Evolutionary conservation across 2,888 invertebrate genomes (phyloP).

Genomic region (Eilema griseolum): DNA sequence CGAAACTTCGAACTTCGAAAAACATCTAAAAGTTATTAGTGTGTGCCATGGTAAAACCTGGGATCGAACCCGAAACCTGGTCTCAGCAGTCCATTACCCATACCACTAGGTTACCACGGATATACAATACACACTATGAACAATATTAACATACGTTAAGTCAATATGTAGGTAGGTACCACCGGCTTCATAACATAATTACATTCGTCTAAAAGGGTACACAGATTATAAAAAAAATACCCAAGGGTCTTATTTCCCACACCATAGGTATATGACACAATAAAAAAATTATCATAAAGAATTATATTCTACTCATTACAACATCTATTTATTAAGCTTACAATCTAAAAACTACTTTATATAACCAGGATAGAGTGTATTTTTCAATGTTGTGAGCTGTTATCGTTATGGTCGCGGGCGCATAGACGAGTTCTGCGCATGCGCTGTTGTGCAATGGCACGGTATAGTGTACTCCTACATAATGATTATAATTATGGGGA

Average conservation of each 20-base stretch:
- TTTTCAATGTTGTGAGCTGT: slow-evolving; percentile 4
- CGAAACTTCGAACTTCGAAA: no score
- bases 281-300: background rate
- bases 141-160: background rate
- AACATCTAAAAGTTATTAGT: no score
- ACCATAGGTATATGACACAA: background rate
- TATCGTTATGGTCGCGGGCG: slow-evolving; percentile 34
- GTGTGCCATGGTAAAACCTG: no score
- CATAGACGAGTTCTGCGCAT: slow-evolving; percentile 35
- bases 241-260: background rate
- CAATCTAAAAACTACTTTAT: background rate
- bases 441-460: slow-evolving; percentile 43
- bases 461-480: slow-evolving; percentile 17
- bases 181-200: background rate
- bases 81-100: no score
- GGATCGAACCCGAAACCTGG: no score
- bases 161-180: background rate
- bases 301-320: slow-evolving; percentile 2
- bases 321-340: background rate
- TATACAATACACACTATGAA: background rate
- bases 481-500: slow-evolving; percentile 1
- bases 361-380: slow-evolving; percentile 20
- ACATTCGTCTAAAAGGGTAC: background rate
- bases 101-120: no score
- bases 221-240: background rate